phyloP scores from a whole-genome alignment of 2,113 vertebrate species.

The Eclectus roratus region DNA sequence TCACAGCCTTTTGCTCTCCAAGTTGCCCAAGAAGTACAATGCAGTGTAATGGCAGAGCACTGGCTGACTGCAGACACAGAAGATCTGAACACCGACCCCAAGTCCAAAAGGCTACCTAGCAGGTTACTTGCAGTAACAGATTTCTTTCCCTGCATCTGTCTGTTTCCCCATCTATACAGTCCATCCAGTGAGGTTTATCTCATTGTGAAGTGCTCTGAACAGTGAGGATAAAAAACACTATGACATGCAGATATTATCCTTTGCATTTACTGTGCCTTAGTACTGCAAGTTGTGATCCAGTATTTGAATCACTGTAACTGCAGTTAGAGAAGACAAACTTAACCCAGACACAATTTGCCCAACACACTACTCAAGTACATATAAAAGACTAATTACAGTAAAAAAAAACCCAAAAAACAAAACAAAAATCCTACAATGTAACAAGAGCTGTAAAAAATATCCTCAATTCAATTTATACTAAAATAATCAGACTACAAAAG shows the following conservation, averaged over 20 bases:
- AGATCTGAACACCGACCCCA: background rate
- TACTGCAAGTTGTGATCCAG: background rate
- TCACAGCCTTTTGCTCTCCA: background rate
- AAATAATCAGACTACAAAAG: background rate
- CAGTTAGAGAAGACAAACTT: background rate
- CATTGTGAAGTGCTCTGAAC: background rate
- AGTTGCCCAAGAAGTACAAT: background rate
- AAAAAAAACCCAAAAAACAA: accelerated
- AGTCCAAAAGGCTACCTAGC: background rate
- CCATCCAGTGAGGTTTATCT: background rate
- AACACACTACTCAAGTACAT: background rate
- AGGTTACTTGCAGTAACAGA: background rate
- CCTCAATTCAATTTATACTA: background rate
- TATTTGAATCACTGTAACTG: background rate
- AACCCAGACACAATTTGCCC: background rate
- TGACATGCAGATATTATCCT: background rate
- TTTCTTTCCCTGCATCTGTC: background rate
- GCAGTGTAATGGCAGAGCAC: background rate
- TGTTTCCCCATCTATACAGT: background rate
- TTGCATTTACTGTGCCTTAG: background rate
- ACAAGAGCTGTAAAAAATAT: background rate
- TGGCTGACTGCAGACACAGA: background rate
- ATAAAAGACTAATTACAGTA: background rate
- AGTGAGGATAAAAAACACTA: background rate
- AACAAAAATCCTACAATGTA: background rate